Base-by-base conservation (phyloP, 2,113 vertebrate species). In the Psittacus erithacus region DNA sequence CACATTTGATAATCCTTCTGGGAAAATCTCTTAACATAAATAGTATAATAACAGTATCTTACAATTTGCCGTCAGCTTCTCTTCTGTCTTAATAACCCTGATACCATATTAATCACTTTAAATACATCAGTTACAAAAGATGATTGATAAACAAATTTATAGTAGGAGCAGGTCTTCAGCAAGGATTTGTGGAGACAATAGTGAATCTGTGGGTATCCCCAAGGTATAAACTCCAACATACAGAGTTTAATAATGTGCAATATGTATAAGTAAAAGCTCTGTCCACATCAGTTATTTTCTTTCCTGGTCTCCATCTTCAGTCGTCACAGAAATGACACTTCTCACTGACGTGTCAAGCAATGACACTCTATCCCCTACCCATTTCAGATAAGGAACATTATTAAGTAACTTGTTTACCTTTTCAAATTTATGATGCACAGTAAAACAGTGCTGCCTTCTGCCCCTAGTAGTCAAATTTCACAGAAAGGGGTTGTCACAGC, bases 341-440 rank as follows among this genome's bases (percentile, higher is more conserved):
- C 55, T 80, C 75, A 29, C 33, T 82, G 76, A 76, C 9, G 18
- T 64, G 62, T 24, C 85, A 83, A 92, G 64, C 11, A 92, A 35
- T 6, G 53, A 86, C 11, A 53, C 19, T 12, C 27, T 84, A 23
- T 38, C 53, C 55, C 24, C 11, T 22, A 20, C 39, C 31, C n/a
- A 15, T 86, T 94, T 95, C 60, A 85, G 60, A 60, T n/a, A 86
- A 78, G 53, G 33, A 86, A 78, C 75, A 81, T 63, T 90, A 71
- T 75, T 47, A 92, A 89, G 76, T 55, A 83, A 95, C 87, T 95
- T 95, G 47, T 96, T 96, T 97, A 94, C 76, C 88, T 97, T 94
- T 90, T 95, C 76, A 86, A 87, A 83, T 79, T 35, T 91, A 86
- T 95, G 75, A 70, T 24, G 7, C 79, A 55, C 17, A 11, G 78